Conservation (phyloP, 2,888 invertebrate species). For the Catocala nupta region DNA sequence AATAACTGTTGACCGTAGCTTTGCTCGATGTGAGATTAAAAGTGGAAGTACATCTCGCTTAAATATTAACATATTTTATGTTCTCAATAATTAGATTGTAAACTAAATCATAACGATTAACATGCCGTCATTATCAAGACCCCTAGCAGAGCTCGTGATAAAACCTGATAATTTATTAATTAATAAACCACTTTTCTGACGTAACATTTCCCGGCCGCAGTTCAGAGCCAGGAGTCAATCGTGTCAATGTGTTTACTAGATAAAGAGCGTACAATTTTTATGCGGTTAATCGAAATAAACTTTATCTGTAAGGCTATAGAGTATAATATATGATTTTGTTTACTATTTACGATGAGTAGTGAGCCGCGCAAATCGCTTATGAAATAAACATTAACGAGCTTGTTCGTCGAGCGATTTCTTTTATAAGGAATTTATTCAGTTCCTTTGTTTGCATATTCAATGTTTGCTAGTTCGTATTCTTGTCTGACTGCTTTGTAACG, state of each 20-base stretch:
- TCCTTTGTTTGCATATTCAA: conserved; percentile 8
- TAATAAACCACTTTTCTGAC: conserved; percentile 38
- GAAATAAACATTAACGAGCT: conserved; percentile 11
- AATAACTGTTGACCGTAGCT: too few species aligned
- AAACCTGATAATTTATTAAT: conserved; percentile 15
- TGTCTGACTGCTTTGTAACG: neutral
- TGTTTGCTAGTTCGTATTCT: neutral
- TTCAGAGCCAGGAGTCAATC: conserved; percentile 34
- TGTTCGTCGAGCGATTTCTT: conserved; percentile 24
- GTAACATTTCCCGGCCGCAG: conserved; percentile 35
- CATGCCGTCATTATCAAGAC: conserved; percentile 22
- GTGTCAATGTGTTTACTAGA: conserved; percentile 25
- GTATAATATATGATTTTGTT: neutral
- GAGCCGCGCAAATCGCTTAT: neutral
- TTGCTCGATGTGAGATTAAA: too few species aligned
- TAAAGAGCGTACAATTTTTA: conserved; percentile 26
- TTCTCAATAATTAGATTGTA: too few species aligned
- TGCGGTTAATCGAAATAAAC: conserved; percentile 3
- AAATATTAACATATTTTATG: too few species aligned
- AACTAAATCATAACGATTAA: conserved; percentile 5
- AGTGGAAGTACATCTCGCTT: too few species aligned
- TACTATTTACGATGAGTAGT: neutral
- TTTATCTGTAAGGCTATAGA: conserved; percentile 1
- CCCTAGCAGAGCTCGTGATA: conserved; percentile 26
- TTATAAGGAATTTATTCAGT: neutral